Conservation (phyloP, 2,797 vertebrate species). For the Pseudocheirus occidentalis region DNA sequence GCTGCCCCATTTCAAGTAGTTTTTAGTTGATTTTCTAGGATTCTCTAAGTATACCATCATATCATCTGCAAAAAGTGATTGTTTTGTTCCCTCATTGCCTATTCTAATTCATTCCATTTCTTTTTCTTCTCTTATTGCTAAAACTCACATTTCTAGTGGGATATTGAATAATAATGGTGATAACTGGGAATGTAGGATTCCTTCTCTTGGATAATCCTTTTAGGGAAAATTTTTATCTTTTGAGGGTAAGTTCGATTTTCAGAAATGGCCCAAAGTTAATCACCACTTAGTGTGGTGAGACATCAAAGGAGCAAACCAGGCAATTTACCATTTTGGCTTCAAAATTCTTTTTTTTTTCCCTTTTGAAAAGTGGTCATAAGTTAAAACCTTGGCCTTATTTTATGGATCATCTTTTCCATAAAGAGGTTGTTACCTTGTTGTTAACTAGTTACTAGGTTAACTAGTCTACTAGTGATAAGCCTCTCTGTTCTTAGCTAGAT, state of each 20-base stretch:
- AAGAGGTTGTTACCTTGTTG: background rate
- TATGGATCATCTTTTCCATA: background rate
- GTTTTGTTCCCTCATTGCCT: no score
- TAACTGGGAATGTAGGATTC: background rate
- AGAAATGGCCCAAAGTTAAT: constrained; percentile 65
- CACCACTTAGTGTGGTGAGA: constrained; percentile 40
- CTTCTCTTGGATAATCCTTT: background rate
- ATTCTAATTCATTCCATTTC: no score
- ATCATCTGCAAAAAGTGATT: no score
- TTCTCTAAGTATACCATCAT: no score
- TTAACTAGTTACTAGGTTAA: background rate
- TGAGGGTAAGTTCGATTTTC: constrained; percentile 68
- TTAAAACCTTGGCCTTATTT: background rate
- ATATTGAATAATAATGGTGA: no score
- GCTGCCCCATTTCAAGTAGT: no score
- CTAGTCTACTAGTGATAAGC: background rate
- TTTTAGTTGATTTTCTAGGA: no score
- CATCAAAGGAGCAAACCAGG: background rate
- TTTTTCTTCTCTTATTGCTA: no score
- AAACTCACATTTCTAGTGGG: no score
- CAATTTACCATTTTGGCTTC: background rate
- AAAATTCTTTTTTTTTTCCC: background rate
- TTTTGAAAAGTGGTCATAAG: background rate
- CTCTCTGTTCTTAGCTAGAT: background rate
- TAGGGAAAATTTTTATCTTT: constrained; percentile 70